A percentile compares a stretch with the other conserved stretches of the same genome.
These are phyloP conservation scores for Halichondria panicea DNA, from an alignment of 37 sponge, comb jelly and placozoan genomes.

Conservation along the genomic window DNA sequence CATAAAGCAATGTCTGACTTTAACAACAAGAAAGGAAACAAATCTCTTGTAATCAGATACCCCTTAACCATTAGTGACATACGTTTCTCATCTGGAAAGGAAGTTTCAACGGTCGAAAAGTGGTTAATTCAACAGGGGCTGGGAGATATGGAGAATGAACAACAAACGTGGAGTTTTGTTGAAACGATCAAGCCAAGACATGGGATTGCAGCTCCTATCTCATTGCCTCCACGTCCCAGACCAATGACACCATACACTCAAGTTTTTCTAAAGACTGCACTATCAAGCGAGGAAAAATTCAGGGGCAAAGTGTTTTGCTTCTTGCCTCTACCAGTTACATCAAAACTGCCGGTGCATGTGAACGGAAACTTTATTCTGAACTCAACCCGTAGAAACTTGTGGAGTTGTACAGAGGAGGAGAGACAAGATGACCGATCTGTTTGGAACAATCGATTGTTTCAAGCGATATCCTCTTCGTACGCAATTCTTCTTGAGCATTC, in stretches of 20 bases:
- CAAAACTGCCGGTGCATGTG: conserved; percentile 65
- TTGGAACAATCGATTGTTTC: conserved; percentile 67
- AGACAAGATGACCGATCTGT: conserved; percentile 10
- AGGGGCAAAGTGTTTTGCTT: conserved; percentile 69
- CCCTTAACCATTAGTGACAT: conserved; percentile 26
- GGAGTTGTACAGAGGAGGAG: conserved; percentile 33
- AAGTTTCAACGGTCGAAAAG: conserved; percentile 19
- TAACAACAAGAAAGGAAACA: neutral
- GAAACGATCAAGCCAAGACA: conserved; percentile 47
- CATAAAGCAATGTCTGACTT: neutral
- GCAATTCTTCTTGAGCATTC: conserved; percentile 26
- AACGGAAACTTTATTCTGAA: conserved; percentile 77
- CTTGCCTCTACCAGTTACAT: conserved; percentile 63
- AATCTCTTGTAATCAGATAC: conserved; percentile 10
- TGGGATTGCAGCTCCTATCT: conserved; percentile 69
- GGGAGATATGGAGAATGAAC: conserved; percentile 35
- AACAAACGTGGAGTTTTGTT: conserved; percentile 26
- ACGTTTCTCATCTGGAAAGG: neutral
- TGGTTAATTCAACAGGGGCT: conserved; percentile 73
- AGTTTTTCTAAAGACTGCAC: no score
- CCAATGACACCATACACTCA: no score
- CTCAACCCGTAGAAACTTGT: conserved; percentile 58
- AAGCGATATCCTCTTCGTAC: conserved; percentile 64
- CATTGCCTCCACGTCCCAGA: no score
- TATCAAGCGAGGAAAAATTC: no score